Base-by-base conservation (phyloP, 2,797 vertebrate species). In the Crypturellus tataupa region DNA sequence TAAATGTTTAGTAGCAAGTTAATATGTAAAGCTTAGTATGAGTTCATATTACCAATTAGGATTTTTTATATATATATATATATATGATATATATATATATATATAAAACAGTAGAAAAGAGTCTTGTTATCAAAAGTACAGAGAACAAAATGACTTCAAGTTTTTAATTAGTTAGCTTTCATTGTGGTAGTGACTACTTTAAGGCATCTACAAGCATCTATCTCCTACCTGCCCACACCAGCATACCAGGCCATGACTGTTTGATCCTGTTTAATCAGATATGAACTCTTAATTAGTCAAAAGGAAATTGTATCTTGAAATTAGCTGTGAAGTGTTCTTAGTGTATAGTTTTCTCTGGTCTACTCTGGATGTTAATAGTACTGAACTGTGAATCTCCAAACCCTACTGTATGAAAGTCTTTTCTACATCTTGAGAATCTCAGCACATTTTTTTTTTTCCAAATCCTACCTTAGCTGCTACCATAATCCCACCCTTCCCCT, bases 1-100 rank as follows among this genome's bases (percentile, higher is more conserved):
- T 14, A 14, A 51, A 40, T 75, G 51, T 85, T 87, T 86, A 94
- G n/a, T 37, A 47, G 71, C 89, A 96, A 95, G 90, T 62, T 53
- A 70, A 1, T 3, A 18, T 35, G 11, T 29, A 35, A 77, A 91
- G 1, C 70, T 71, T 71, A 60, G 1, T 53, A 27, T 13, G 4
- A 71, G 44, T 58, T 60, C 71, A 81, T 75, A 78, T 29, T 67
- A 10, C 39, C 1, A 5, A 13, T n/a, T 63, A 18, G 23, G 4
- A 0, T 70, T 47, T 95, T 89, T 70, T 47, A 95, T 89, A 90
- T 87, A 90, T 68, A 85, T 40, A 40, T 40, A 40, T 12, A 40
- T 14, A 6, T 42, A 62, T 95, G 89, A 6, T 42, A 90, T 68
- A 85, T 40, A 40, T 40, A 40, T 14, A 40, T 14, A 6, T 40